A percentile compares a stretch with the other conserved stretches of the same genome.
These are phyloP conservation scores for Hyalella azteca DNA, from an alignment of 2,888 invertebrate species.

Conservation along the genomic window DNA sequence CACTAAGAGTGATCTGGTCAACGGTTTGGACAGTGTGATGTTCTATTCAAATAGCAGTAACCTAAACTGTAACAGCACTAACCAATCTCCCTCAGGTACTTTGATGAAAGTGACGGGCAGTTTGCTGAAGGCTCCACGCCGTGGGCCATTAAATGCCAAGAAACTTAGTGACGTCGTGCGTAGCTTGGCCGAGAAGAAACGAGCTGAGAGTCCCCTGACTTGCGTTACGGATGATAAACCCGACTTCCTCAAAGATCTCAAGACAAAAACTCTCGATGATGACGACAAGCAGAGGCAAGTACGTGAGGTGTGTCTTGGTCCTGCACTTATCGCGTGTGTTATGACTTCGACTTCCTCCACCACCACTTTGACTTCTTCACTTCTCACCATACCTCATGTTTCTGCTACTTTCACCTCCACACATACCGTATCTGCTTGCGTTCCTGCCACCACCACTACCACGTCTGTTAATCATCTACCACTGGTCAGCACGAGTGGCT, in stretches of 20 bases:
- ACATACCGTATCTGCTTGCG: background rate
- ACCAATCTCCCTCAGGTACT: conserved; percentile 35
- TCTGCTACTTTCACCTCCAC: conserved; percentile 19
- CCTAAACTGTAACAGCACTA: conserved; percentile 15
- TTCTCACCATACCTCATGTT: conserved; percentile 6
- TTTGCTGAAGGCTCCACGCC: conserved; percentile 10
- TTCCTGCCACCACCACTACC: conserved; percentile 24
- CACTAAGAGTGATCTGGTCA: background rate
- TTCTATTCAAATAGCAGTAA: conserved; percentile 12
- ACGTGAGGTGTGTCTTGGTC: conserved; percentile 45
- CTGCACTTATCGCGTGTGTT: conserved; percentile 29
- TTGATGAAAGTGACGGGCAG: background rate
- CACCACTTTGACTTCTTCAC: background rate
- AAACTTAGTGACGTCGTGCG: conserved; percentile 56
- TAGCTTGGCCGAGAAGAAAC: conserved; percentile 52
- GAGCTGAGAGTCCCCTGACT: conserved; percentile 49
- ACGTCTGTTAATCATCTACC: background rate
- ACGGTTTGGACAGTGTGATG: conserved; percentile 31
- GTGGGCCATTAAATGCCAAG: conserved; percentile 40
- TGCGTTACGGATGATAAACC: conserved; percentile 44
- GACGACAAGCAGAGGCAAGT: conserved; percentile 56
- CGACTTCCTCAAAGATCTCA: conserved; percentile 52
- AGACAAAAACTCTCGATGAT: conserved; percentile 45
- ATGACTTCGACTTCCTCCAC: background rate
- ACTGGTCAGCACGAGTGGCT: conserved; percentile 1